Percentiles rank a stretch among this genome's conserved stretches.
These are phyloP conservation scores for Knipowitschia caucasica DNA, from an alignment of 2,797 vertebrate species.

Conservation along the genomic window DNA sequence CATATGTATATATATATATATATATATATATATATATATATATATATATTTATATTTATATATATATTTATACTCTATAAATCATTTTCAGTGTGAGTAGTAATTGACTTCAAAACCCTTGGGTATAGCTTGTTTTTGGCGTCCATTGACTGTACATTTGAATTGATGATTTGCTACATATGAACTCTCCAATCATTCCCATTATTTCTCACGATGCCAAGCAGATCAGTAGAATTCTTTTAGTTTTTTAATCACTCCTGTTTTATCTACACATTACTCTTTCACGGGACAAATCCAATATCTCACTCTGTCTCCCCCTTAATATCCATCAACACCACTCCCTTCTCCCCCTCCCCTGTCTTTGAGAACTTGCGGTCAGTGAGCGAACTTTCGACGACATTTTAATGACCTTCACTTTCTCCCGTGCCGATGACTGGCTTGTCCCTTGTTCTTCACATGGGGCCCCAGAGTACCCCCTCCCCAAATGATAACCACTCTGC, in stretches of 20 bases:
- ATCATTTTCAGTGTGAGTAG: too few relatives aligned
- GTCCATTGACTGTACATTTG: too few relatives aligned
- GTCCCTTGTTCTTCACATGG: constrained; percentile 70
- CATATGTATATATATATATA: too few relatives aligned
- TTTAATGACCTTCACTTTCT: constrained; percentile 77
- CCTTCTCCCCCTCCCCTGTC: constrained; percentile 22
- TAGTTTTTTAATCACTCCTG: constrained; percentile 1
- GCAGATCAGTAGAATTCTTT: not conserved
- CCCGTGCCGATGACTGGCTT: constrained; percentile 69
- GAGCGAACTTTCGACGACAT: constrained; percentile 73
- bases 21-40: too few relatives aligned
- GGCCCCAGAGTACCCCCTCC: constrained; percentile 69
- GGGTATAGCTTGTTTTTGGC: too few relatives aligned
- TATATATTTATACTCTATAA: too few relatives aligned
- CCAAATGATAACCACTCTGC: constrained; percentile 73
- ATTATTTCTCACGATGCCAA: too few relatives aligned
- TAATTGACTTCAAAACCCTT: too few relatives aligned
- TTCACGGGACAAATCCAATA: not conserved
- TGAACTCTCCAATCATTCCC: too few relatives aligned
- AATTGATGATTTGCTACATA: not conserved
- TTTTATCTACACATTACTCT: not conserved
- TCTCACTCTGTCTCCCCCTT: constrained; percentile 2
- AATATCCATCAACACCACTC: constrained; percentile 21
- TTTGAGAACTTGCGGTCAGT: constrained; percentile 42
- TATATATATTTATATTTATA: too few relatives aligned